Evolutionary conservation across 2,797 vertebrate genomes (phyloP).

Genomic region (Craterocephalus amniculus): DNA sequence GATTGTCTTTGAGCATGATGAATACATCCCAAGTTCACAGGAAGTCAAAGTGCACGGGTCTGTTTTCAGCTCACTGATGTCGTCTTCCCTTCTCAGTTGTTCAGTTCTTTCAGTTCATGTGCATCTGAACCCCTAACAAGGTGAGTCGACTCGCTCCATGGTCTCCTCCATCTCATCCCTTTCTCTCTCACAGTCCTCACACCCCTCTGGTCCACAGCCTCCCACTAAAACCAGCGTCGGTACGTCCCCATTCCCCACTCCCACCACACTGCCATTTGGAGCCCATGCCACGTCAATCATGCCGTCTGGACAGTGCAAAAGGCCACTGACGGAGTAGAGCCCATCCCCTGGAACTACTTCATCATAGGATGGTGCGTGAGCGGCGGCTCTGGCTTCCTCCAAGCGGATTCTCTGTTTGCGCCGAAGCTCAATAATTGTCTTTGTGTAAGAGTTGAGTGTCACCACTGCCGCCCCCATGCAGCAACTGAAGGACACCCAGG

Average conservation of each 20-base stretch:
- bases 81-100: conserved; percentile 29
- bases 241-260: conserved; percentile 75
- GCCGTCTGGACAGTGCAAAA: conserved; percentile 79
- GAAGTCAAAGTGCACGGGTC: conserved; percentile 29
- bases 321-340: conserved; percentile 83
- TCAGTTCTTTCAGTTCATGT: conserved; percentile 17
- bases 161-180: conserved; percentile 80
- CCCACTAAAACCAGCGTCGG: conserved; percentile 81
- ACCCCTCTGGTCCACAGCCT: conserved; percentile 79
- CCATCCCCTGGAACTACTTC: conserved; percentile 79
- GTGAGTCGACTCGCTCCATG: conserved; percentile 75
- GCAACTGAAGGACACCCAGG: conserved; percentile 90
- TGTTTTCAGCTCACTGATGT: conserved; percentile 12
- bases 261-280: conserved; percentile 64
- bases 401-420: conserved; percentile 78
- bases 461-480: conserved; percentile 89
- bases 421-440: conserved; percentile 86
- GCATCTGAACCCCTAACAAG: conserved; percentile 66
- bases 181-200: conserved; percentile 85
- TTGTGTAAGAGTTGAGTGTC: conserved; percentile 90
- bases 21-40: conserved; percentile 12
- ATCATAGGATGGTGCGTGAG: conserved; percentile 77
- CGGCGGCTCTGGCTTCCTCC: conserved; percentile 74
- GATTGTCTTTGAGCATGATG: conserved; percentile 8
- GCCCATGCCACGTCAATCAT: conserved; percentile 80